Evolutionary conservation across 2,797 vertebrate species (phyloP), one percentile per base, ranked within the genome.

Genomic region (Lates japonicus): DNA sequence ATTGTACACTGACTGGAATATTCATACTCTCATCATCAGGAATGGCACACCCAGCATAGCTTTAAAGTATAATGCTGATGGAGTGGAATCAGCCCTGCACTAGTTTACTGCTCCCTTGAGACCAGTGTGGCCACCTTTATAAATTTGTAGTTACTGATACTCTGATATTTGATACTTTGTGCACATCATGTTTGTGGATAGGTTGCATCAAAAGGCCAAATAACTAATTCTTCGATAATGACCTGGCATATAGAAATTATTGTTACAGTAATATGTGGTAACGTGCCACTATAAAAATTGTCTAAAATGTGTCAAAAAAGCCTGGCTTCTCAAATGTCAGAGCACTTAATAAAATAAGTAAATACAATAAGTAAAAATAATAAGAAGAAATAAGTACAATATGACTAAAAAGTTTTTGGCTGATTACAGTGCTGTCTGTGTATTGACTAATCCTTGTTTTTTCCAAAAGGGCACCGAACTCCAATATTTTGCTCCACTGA

Each of bases 1-100:
- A 64, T 25, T 66, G 44, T 49, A 39, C 60, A 49, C 71, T 60
- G 55, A 67, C 54, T 69, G 41, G 37, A 80, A 70, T 76, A 74
- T 61, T 80, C 46, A 76, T 37, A 65, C 8, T 20, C 2, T 44
- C 46, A 51, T 70, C 29, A 75, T 73, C 71, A 81, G 55, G 51
- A 73, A 51, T 7, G 37, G 29, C 52, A 39, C 42, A 35, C 57
- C 68, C 78, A 78, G 44, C 49, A 31, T 51, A 66, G 52, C 58
- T 70, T 54, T 73, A 63, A 77, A 70, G 46, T 65, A 58, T 8
- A 64, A n/a, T 55, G 39, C 14, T 64, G 31, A 69, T 75, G 19
- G 25, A 17, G 19, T 19, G 48, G 20, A 31, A 65, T 39, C 31
- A 60, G n/a, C 39, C 65, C 58, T 22, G 22, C 35, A 62, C 61